Evolutionary conservation across 2,113 vertebrate species (phyloP), one percentile per base, ranked within the genome.

Genomic region (Mobula hypostoma): DNA sequence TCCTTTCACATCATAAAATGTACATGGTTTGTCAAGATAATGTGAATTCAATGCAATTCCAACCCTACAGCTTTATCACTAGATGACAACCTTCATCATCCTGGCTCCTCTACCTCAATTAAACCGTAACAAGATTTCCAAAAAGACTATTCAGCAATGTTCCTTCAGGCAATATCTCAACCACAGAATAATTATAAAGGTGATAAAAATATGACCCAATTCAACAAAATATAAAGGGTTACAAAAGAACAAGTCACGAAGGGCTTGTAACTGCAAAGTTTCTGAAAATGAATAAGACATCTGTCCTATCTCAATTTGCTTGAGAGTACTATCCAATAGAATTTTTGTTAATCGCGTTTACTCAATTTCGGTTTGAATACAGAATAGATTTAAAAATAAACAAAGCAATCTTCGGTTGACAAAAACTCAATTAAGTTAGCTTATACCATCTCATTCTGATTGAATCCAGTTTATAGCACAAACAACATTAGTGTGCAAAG

Each of bases 141-240:
- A 32, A 66, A 90, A 66, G 85, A 32, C 61, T 19, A 66, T 29
- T 90, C 85, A 90, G n/a, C 61, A 90, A 5, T 66, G 12, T 32
- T n/a, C 85, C 85, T 90, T 68, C 85, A 90, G 85, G 85, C 85
- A 63, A 29, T 48, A 70, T 63, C 83, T 90, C 85, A 66, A n/a
- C 15, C 61, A 90, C 17, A 66, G 61, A 32, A 17, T 66, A 66
- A 88, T n/a, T 87, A 56, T 61, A n/a, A 87, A n/a, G 83, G 27
- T 61, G 56, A n/a, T 27, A 87, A 88, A 48, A 66, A 88, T 0
- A 29, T 66, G 61, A 90, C 29, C 63, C 27, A 85, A 85, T 61
- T 85, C 21, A 66, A 74, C 72, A 74, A 74, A 74, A 74, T 70
- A 70, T 70, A 74, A 74, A 74, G 19, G 72, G 72, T 21, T 24